phyloP scores from a whole-genome alignment of 2,888 invertebrate species.

The Piscicola geometra region DNA sequence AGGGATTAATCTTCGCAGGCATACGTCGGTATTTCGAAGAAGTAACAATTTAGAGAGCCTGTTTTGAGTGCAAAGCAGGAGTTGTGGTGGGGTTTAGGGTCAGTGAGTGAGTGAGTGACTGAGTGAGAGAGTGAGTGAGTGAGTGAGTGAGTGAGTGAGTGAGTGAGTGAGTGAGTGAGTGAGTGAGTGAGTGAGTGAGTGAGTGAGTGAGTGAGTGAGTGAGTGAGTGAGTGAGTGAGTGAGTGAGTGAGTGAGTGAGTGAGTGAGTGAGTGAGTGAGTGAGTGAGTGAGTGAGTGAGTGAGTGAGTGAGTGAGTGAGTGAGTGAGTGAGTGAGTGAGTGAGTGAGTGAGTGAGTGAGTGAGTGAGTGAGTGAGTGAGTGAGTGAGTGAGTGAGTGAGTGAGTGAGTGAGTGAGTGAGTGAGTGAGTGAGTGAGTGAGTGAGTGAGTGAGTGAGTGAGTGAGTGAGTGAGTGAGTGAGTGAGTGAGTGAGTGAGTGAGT shows the following conservation, averaged over 20 bases:
- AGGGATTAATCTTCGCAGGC: no score
- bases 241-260: constrained; percentile 5
- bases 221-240: constrained; percentile 5
- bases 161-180: constrained; percentile 5
- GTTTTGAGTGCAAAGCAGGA: no score
- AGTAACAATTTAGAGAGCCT: no score
- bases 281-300: constrained; percentile 5
- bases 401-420: not conserved
- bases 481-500: constrained; percentile 5
- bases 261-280: constrained; percentile 5
- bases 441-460: not conserved
- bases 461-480: constrained; percentile 7
- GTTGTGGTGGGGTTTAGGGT: not conserved
- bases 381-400: constrained; percentile 5
- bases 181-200: constrained; percentile 5
- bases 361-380: constrained; percentile 5
- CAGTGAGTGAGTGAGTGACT: not conserved
- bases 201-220: constrained; percentile 5
- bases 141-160: constrained; percentile 4
- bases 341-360: constrained; percentile 5
- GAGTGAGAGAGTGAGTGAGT: constrained; percentile 1
- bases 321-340: constrained; percentile 5
- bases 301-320: constrained; percentile 5
- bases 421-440: constrained; percentile 1
- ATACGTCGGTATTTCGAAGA: no score